Conservation (phyloP, 2,797 vertebrate species). For the Sebastes baramenuke region DNA sequence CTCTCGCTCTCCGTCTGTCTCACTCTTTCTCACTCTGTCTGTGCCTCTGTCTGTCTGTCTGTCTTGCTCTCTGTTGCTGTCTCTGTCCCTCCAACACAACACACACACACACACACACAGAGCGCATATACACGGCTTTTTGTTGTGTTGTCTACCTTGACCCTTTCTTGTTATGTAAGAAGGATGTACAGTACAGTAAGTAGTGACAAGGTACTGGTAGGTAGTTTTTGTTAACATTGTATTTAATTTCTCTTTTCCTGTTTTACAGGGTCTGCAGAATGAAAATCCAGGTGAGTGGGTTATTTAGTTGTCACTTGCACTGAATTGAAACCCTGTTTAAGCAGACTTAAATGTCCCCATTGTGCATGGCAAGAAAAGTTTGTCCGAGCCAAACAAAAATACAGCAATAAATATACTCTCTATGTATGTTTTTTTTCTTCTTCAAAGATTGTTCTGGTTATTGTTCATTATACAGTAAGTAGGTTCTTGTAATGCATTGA, state of each 20-base stretch:
- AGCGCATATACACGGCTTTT: background rate
- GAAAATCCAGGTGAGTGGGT: conserved; percentile 69
- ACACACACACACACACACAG: background rate
- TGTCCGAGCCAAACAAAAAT: background rate
- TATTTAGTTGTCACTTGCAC: background rate
- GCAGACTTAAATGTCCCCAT: background rate
- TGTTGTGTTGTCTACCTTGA: background rate
- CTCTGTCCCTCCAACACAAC: background rate
- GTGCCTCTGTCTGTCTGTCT: background rate
- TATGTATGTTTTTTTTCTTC: background rate
- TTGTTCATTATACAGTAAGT: background rate
- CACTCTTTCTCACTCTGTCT: background rate
- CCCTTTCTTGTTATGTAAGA: background rate
- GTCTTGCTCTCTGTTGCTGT: background rate
- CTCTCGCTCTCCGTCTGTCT: background rate
- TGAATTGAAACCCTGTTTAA: background rate
- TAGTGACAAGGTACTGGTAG: background rate
- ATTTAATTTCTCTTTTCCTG: background rate
- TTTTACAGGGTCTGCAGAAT: conserved; percentile 56
- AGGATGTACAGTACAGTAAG: background rate
- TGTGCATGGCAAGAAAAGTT: background rate
- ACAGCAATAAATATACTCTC: background rate
- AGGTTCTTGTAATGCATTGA: background rate
- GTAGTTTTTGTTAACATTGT: background rate
- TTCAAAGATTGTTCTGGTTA: background rate